These are phyloP conservation scores for Ondatra zibethicus DNA, from an alignment of 2,113 vertebrate species.

Conservation along the genomic window DNA sequence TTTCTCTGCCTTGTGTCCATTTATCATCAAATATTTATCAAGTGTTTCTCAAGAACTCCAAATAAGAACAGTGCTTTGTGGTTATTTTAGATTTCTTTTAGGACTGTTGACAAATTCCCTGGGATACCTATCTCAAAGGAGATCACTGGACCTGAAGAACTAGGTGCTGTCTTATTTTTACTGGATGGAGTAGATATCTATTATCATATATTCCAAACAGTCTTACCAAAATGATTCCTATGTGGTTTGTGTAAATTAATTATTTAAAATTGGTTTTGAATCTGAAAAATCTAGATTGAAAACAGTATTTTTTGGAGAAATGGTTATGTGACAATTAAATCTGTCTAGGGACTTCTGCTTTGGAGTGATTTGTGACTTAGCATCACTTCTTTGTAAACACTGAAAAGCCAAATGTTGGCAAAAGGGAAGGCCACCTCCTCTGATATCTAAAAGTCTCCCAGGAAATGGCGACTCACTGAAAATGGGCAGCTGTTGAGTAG, in stretches of 20 bases:
- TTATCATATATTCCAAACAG: not conserved
- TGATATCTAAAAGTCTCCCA: not conserved
- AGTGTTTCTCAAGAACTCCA: constrained; percentile 59
- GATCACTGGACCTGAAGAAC: constrained; percentile 35
- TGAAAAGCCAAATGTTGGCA: not conserved
- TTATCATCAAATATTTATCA: constrained; percentile 57
- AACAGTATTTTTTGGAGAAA: not conserved
- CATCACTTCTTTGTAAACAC: not conserved
- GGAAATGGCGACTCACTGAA: not conserved
- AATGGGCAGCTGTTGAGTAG: rapidly evolving
- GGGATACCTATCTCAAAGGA: constrained; percentile 49
- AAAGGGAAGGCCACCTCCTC: not conserved
- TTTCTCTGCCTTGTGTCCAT: constrained; percentile 32
- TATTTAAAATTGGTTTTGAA: constrained; percentile 22
- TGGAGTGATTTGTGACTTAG: not conserved
- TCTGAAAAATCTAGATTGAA: constrained; percentile 25
- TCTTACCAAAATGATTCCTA: not conserved
- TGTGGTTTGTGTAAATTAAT: not conserved
- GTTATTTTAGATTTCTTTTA: constrained; percentile 70
- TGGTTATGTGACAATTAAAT: not conserved
- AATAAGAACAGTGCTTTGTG: constrained; percentile 57
- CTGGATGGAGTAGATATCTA: not conserved
- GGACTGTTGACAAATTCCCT: constrained; percentile 51
- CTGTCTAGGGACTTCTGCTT: not conserved
- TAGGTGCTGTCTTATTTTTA: constrained; percentile 36